Evolutionary conservation across 2,797 vertebrate species (phyloP).

Genomic region (Gymnocypris eckloni): DNA sequence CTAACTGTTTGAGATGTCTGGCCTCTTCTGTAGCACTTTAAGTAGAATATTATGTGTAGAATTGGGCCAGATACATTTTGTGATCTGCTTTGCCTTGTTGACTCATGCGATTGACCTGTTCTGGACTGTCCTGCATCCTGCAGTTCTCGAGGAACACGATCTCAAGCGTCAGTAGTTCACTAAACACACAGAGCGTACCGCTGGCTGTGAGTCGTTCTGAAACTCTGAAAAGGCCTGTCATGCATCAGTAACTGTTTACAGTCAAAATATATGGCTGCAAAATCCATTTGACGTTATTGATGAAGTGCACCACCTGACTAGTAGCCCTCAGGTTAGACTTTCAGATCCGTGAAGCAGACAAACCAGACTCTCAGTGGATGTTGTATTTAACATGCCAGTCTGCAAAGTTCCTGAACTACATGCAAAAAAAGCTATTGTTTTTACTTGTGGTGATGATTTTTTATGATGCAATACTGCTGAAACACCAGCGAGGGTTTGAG

Average conservation of each 20-base stretch:
- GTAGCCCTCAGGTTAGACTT: conserved; percentile 25
- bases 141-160: background rate
- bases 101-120: background rate
- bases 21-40: background rate
- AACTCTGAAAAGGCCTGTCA: background rate
- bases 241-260: conserved; percentile 2
- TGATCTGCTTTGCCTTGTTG: background rate
- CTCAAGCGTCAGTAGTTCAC: conserved; percentile 4
- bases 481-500: conserved; percentile 34
- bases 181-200: background rate
- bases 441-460: conserved; percentile 42
- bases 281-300: background rate
- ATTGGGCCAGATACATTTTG: background rate
- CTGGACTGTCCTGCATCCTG: background rate
- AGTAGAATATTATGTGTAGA: background rate
- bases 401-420: conserved; percentile 18
- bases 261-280: background rate
- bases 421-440: conserved; percentile 33
- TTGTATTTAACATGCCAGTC: conserved; percentile 17
- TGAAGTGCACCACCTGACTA: background rate
- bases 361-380: background rate
- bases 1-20: background rate
- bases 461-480: conserved; percentile 58
- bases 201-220: background rate
- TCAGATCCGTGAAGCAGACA: background rate